Evolutionary conservation across 2,797 vertebrate species (phyloP).

Genomic region (Esox lucius): DNA sequence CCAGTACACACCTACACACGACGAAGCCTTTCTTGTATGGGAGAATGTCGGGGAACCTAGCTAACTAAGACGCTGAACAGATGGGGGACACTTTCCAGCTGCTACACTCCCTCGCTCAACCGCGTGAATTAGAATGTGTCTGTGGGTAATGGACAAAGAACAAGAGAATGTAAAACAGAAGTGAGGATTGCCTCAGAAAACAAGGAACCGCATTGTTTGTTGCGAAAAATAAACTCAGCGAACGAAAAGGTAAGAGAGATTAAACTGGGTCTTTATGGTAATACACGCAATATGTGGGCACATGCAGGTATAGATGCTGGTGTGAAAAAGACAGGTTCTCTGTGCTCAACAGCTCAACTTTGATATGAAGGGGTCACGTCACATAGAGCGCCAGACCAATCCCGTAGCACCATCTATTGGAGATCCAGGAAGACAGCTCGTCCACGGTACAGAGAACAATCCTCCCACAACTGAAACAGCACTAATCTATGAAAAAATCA

Average conservation of each 20-base stretch:
- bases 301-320: not conserved
- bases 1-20: not conserved
- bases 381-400: constrained; percentile 11
- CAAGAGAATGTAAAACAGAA: constrained; percentile 2
- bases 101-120: constrained; percentile 1
- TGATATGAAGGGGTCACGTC: not conserved
- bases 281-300: not conserved
- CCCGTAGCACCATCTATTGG: constrained; percentile 35
- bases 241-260: not conserved
- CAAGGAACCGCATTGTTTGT: not conserved
- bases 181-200: not conserved
- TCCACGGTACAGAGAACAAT: not conserved
- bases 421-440: not conserved
- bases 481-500: not conserved
- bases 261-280: not conserved
- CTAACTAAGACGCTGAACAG: constrained; percentile 37
- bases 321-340: not conserved
- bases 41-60: constrained; percentile 16
- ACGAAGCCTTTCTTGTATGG: not conserved
- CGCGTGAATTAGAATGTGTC: not conserved
- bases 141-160: constrained; percentile 9
- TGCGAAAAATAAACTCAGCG: not conserved
- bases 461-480: not conserved
- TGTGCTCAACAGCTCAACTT: not conserved
- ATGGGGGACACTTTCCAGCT: constrained; percentile 27